phyloP scores from a whole-genome alignment of 2,888 invertebrate genomes.

The Caenorhabditis sinica region DNA sequence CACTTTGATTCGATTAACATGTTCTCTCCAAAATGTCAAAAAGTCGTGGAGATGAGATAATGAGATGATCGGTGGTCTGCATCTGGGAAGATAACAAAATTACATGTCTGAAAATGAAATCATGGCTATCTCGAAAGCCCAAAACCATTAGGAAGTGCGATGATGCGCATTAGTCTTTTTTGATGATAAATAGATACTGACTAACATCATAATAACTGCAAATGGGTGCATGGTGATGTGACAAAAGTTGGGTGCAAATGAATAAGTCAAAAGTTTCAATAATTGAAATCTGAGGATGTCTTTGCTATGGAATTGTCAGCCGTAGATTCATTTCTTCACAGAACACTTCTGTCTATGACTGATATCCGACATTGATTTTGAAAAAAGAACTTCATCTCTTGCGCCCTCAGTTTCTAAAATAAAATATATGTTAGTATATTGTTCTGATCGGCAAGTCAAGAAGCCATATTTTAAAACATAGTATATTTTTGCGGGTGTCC shows the following conservation, averaged over 20 bases:
- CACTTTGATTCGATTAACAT: constrained; percentile 4
- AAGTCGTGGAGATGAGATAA: background rate
- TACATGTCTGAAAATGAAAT: background rate
- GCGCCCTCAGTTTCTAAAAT: no score
- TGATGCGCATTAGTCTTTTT: background rate
- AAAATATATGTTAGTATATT: background rate
- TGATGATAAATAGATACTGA: no score
- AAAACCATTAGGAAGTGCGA: background rate
- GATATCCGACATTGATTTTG: no score
- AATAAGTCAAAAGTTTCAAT: no score
- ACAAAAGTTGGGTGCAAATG: no score
- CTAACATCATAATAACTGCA: no score
- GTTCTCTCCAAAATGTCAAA: background rate
- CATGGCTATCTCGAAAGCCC: background rate
- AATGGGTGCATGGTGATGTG: no score
- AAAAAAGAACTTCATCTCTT: no score
- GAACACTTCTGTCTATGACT: no score
- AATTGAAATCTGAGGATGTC: no score
- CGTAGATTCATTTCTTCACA: no score
- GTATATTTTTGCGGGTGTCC: background rate
- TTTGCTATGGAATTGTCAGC: no score
- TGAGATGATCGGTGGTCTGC: background rate
- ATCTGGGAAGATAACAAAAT: background rate
- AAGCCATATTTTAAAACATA: constrained; percentile 18
- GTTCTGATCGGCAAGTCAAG: constrained; percentile 15